These are phyloP conservation scores for Avahi laniger DNA, from an alignment of 2,797 vertebrate genomes.

Conservation along the genomic window DNA sequence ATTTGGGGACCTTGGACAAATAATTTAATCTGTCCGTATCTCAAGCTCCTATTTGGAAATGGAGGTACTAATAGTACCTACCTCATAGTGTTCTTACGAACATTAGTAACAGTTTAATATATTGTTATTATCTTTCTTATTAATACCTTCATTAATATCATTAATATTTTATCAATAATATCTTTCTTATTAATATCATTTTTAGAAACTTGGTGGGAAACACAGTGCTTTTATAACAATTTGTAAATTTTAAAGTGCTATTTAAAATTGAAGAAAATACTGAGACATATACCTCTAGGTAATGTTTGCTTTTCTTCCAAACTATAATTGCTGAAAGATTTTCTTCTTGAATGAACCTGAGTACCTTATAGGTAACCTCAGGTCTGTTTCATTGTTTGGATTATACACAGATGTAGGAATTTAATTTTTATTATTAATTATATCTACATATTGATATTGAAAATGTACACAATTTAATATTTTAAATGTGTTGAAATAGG, in stretches of 20 bases:
- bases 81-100: background rate
- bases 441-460: background rate
- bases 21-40: conserved; percentile 11
- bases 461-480: background rate
- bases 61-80: background rate
- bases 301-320: conserved; percentile 35
- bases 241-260: background rate
- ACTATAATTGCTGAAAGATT: conserved; percentile 37
- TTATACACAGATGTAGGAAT: background rate
- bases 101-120: background rate
- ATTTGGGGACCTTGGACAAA: conserved; percentile 16
- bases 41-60: conserved; percentile 33
- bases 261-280: conserved; percentile 28
- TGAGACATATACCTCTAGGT: background rate
- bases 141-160: background rate
- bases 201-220: background rate
- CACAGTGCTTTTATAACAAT: background rate
- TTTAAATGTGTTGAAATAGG: conserved; percentile 4
- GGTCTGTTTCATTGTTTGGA: conserved; percentile 13
- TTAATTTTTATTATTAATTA: conserved; percentile 31
- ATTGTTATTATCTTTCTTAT: background rate
- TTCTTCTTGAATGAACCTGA: background rate
- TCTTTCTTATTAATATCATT: background rate
- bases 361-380: background rate
- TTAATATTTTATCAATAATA: background rate